phyloP scores from a whole-genome alignment of 2,113 vertebrate genomes.

The Prunella himalayana region DNA sequence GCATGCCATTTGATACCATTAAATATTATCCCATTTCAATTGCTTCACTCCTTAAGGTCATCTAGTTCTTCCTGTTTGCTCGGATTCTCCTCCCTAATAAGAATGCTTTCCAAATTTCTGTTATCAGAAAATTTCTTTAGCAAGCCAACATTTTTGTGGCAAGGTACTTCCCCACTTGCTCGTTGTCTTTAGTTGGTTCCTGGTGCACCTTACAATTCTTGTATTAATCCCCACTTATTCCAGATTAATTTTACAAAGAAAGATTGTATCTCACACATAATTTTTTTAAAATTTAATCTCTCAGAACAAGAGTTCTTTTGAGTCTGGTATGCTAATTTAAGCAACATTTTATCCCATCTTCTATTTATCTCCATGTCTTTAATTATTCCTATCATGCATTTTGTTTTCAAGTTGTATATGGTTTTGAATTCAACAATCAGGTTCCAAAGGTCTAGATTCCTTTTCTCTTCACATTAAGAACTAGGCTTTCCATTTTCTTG shows the following conservation, averaged over 20 bases:
- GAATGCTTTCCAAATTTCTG: conserved; percentile 31
- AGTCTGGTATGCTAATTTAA: background rate
- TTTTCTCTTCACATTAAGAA: background rate
- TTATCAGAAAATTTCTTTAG: conserved; percentile 43
- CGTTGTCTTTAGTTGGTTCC: background rate
- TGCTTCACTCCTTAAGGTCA: conserved; percentile 50
- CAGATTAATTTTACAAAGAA: background rate
- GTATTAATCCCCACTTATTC: background rate
- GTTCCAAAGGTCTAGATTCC: background rate
- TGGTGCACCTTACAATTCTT: conserved; percentile 8
- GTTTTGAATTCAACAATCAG: background rate
- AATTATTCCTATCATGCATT: background rate
- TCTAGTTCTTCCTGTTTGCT: conserved; percentile 50
- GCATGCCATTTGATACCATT: background rate
- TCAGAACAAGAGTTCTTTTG: background rate
- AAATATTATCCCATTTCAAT: background rate
- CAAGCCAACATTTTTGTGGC: conserved; percentile 55
- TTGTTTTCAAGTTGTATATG: background rate
- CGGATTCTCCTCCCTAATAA: conserved; percentile 28
- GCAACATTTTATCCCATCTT: background rate
- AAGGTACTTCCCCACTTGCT: conserved; percentile 45
- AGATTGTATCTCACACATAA: background rate
- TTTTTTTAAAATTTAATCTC: background rate
- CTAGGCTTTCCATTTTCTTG: background rate
- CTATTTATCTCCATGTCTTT: background rate